Evolutionary conservation across 2,797 vertebrate species (phyloP), one percentile per base, ranked within the genome.

Genomic region (Tragelaphus eurycerus): DNA sequence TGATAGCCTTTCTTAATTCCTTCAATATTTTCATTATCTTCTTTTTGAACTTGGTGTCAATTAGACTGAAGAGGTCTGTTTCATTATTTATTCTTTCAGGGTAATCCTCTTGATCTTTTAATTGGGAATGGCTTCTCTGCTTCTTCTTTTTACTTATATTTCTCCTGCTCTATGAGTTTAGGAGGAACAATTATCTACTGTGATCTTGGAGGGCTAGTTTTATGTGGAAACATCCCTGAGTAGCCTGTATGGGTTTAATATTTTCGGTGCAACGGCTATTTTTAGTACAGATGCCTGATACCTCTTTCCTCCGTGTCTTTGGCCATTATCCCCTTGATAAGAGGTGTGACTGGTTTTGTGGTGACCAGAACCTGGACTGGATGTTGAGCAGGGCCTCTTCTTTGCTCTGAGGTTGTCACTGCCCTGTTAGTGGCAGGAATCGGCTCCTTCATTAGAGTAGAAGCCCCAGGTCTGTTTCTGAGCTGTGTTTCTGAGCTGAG

Each of bases 371-470:
- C 21, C 71, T 25, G 12, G 11, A 7, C 71, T 74, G 71, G 21
- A 43, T 43, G 71, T 74, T 74, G 38, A 43, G 23, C 71, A 74
- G 71, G 21, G 21, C 21, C 38, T 25, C 38, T 14, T 43, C 71
- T 43, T 74, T 43, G 71, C 38, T 25, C 21, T 25, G 71, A 21
- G 38, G 38, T 25, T 74, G 71, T 43, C 38, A 43, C 71, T 43
- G 38, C 71, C 1, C 21, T 25, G 38, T 6, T 25, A 74, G 71
- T 6, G 21, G 12, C 38, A 43, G 38, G 19, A 11, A 43, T 25
- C 1, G 0, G 34, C 6, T 14, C 38, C 34, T 71, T 71, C 12
- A 1, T 3, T 74, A 7, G 67, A 38, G 12, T 25, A 14, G 34
- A 74, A 74, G 46, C 27, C 76, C 5, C 46, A 6, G 1, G 9